Conservation (phyloP, 2,888 invertebrate species). For the Agonopterix subpropinquella region DNA sequence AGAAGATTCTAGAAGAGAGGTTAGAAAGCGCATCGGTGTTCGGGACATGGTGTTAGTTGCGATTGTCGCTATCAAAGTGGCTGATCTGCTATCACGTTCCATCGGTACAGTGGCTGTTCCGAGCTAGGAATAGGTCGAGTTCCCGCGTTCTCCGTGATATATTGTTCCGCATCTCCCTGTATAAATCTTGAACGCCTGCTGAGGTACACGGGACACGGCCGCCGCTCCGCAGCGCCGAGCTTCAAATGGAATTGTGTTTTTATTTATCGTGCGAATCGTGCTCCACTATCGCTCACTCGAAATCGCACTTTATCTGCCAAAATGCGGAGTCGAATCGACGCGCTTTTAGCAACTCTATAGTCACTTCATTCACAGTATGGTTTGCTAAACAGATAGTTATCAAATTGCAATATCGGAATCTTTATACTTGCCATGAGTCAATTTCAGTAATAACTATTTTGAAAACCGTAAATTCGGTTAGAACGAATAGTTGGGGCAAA, state of each 20-base stretch:
- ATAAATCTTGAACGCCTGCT: slow-evolving; percentile 75
- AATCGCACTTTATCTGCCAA: slow-evolving; percentile 70
- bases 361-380: background rate
- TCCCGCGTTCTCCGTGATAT: slow-evolving; percentile 72
- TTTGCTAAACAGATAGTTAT: background rate
- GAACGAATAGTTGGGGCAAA: background rate
- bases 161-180: slow-evolving; percentile 71
- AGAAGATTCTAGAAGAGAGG: background rate
- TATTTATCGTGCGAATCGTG: slow-evolving; percentile 74
- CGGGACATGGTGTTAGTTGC: slow-evolving; percentile 40
- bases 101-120: slow-evolving; percentile 67
- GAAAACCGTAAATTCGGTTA: background rate
- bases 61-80: slow-evolving; percentile 46
- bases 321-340: slow-evolving; percentile 52
- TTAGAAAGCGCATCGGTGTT: slow-evolving; percentile 24
- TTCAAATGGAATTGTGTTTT: slow-evolving; percentile 75
- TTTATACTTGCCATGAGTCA: too few relatives aligned
- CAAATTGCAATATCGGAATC: too few relatives aligned
- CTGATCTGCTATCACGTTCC: slow-evolving; percentile 63
- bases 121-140: slow-evolving; percentile 71
- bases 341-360: slow-evolving; percentile 39
- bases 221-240: slow-evolving; percentile 62
- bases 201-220: slow-evolving; percentile 72
- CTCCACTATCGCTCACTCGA: slow-evolving; percentile 68
- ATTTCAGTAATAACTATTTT: too few relatives aligned